Evolutionary conservation across 2,113 vertebrate genomes (phyloP), one percentile per base, ranked within the genome.

Genomic region (Cyrtonyx montezumae): DNA sequence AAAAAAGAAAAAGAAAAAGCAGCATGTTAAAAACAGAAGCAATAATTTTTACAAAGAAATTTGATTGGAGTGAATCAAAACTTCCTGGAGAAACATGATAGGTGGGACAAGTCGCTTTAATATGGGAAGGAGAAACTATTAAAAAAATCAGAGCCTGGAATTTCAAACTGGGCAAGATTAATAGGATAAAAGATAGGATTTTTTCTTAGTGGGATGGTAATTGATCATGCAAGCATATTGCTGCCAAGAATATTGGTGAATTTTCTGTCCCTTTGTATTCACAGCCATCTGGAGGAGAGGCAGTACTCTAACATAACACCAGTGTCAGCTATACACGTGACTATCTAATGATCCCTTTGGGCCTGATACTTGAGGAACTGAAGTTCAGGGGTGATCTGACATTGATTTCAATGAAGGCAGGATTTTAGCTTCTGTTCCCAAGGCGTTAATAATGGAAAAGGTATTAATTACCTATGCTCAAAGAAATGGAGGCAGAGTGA

Each of bases 371-470:
- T 37, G 83, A n/a, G 73, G 51, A 94, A 91, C 56, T 87, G 62
- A 75, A 88, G 77, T 88, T 92, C 80, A 73, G 3, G 0, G 9
- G 63, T 93, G 73, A 76, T 88, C 69, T 90, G 80, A 74, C 58
- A 49, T 20, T 81, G 96, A 69, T 77, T 93, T 76, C 22, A 88
- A 63, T 0, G 0, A 45, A 90, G 94, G 88, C 94, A 90, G 94
- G 74, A 94, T 94, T 94, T 94, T 91, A 88, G 66, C 92, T 88
- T 94, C 92, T 90, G 48, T 95, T 96, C 86, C 77, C 16, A 8
- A 81, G 77, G 69, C 86, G 92, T 96, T 93, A 96, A 96, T 96
- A 96, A 96, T 96, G 73, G 69, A 96, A 87, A 53, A 95, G 92
- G 88, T 95, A 93, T 95, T 93, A 81, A 83, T 95, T 96, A 95